phyloP scores from a whole-genome alignment of 2,888 invertebrate genomes.

The Bombylius major region DNA sequence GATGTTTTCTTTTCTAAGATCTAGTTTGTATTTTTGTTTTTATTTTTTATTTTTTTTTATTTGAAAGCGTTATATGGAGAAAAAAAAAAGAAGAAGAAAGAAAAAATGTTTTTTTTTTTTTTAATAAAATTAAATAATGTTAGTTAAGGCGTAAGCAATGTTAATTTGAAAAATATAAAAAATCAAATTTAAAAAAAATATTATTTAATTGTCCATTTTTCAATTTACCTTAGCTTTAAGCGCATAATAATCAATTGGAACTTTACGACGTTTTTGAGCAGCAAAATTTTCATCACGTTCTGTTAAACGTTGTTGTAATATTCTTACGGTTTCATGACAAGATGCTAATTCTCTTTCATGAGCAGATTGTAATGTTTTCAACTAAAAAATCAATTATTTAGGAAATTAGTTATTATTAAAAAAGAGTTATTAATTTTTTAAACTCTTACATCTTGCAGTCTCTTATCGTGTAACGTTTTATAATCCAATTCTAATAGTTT shows the following conservation, averaged over 20 bases:
- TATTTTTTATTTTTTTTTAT: no score
- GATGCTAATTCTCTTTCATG: conserved; percentile 54
- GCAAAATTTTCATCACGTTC: conserved; percentile 35
- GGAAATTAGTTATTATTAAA: neutral
- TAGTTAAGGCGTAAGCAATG: no score
- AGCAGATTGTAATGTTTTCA: conserved; percentile 60
- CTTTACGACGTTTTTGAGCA: conserved; percentile 34
- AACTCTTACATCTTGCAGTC: conserved; percentile 62
- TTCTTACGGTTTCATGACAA: conserved; percentile 34
- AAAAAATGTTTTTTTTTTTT: no score
- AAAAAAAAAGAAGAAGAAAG: no score
- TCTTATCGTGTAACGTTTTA: conserved; percentile 59
- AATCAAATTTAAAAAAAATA: no score
- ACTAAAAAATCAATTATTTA: conserved; percentile 34
- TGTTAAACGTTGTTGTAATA: conserved; percentile 33
- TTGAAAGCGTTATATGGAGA: no score
- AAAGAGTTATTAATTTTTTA: neutral
- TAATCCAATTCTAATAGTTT: conserved; percentile 63
- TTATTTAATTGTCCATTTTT: no score
- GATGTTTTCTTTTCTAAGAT: no score
- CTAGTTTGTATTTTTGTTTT: no score
- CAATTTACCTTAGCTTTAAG: conserved; percentile 34
- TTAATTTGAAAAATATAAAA: no score
- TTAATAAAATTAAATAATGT: no score
- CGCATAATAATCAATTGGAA: conserved; percentile 37